These are phyloP conservation scores for Callimorpha dominula DNA, from an alignment of 2,888 invertebrate species.

Conservation along the genomic window DNA sequence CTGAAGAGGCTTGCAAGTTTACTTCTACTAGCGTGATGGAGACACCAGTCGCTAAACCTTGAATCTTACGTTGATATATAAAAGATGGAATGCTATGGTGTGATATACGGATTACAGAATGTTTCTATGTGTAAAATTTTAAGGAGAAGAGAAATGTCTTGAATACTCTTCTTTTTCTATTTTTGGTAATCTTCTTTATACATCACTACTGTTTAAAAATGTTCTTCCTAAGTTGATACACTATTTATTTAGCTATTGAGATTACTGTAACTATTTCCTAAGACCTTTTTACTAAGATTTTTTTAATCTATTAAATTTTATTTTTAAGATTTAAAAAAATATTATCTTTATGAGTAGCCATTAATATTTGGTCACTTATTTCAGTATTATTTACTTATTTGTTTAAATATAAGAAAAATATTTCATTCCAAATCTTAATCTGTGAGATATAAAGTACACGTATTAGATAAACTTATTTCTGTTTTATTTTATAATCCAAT, in stretches of 20 bases:
- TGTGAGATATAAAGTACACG: background rate
- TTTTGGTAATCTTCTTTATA: background rate
- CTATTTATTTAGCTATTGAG: background rate
- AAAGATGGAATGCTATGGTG: background rate
- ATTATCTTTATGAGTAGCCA: background rate
- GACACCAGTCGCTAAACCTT: conserved; percentile 57
- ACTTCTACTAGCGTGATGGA: conserved; percentile 63
- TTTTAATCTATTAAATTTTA: background rate
- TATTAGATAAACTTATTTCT: background rate
- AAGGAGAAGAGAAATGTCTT: background rate
- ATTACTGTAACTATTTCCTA: background rate
- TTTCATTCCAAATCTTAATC: background rate
- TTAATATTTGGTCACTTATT: background rate
- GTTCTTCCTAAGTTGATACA: background rate
- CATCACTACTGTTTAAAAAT: background rate
- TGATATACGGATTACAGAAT: background rate
- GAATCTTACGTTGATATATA: conserved; percentile 24
- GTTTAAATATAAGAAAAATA: background rate
- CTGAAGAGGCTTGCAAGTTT: conserved; percentile 74
- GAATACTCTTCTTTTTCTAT: background rate
- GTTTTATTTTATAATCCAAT: background rate
- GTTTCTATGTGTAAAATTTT: background rate
- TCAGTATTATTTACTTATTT: conserved; percentile 5
- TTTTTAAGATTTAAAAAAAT: background rate
- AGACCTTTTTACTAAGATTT: background rate